Conservation (phyloP, 2,113 vertebrate genomes). For the Haemorhous mexicanus region DNA sequence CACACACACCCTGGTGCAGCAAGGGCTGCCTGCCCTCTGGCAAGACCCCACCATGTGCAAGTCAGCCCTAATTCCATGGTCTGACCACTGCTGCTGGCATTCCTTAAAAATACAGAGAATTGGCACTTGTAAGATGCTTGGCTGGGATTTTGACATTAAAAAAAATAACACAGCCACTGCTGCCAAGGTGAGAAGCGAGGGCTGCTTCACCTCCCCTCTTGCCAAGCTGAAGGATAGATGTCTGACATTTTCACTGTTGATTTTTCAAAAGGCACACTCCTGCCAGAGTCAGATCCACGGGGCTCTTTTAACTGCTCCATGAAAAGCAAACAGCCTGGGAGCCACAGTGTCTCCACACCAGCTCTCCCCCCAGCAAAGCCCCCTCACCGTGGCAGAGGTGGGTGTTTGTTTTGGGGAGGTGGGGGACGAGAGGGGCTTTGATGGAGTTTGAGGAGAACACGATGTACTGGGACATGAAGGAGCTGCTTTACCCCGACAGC, state of each 20-base stretch:
- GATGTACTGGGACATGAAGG: rapidly evolving
- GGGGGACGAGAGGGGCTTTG: not conserved
- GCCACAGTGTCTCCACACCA: not conserved
- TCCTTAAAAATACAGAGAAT: not conserved
- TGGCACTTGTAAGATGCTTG: not conserved
- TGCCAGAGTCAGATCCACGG: not conserved
- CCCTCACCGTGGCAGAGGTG: not conserved
- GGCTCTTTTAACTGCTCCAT: not conserved
- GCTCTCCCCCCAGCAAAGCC: not conserved
- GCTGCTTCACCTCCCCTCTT: not conserved
- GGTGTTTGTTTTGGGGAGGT: not conserved
- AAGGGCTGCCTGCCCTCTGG: not conserved
- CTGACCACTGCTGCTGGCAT: not conserved
- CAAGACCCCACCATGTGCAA: not conserved
- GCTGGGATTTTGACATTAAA: not conserved
- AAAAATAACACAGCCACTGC: rapidly evolving
- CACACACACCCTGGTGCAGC: not conserved
- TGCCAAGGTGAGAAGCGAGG: not conserved
- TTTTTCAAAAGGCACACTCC: not conserved
- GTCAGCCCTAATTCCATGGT: not conserved
- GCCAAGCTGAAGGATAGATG: not conserved
- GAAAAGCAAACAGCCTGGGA: constrained; percentile 28
- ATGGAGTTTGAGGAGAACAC: not conserved
- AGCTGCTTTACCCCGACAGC: not conserved
- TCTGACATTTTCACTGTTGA: not conserved